Evolutionary conservation across 2,113 vertebrate genomes (phyloP).

Genomic region (Psittacula cyanocephala): DNA sequence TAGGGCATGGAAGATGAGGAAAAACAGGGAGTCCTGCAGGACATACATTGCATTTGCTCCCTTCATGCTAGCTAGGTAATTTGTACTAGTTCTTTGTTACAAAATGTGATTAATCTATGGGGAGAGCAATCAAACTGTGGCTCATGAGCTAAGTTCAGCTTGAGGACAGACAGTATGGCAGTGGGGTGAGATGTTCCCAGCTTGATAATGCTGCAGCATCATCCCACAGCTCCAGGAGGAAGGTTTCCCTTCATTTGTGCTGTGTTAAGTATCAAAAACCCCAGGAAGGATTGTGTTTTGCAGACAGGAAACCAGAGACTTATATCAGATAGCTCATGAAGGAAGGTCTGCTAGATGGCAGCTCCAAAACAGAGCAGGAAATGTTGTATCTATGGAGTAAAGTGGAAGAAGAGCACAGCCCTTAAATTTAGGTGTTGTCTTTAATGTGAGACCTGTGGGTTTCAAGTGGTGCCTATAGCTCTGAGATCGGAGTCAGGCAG

Average conservation of each 20-base stretch:
- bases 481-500: neutral
- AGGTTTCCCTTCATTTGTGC: neutral
- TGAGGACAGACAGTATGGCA: neutral
- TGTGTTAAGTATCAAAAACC: neutral
- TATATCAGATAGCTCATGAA: neutral
- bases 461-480: neutral
- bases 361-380: neutral
- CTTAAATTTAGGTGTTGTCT: accelerated
- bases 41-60: neutral
- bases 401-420: neutral
- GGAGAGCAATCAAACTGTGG: neutral
- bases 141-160: accelerated
- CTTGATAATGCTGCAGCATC: neutral
- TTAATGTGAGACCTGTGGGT: neutral
- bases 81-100: neutral
- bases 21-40: neutral
- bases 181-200: neutral
- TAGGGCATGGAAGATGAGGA: neutral
- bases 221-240: neutral
- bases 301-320: neutral
- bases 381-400: neutral
- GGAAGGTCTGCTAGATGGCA: neutral
- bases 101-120: neutral
- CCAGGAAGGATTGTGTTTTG: neutral
- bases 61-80: neutral